Evolutionary conservation across 2,797 vertebrate species (phyloP).

Genomic region (Propithecus perrieri): DNA sequence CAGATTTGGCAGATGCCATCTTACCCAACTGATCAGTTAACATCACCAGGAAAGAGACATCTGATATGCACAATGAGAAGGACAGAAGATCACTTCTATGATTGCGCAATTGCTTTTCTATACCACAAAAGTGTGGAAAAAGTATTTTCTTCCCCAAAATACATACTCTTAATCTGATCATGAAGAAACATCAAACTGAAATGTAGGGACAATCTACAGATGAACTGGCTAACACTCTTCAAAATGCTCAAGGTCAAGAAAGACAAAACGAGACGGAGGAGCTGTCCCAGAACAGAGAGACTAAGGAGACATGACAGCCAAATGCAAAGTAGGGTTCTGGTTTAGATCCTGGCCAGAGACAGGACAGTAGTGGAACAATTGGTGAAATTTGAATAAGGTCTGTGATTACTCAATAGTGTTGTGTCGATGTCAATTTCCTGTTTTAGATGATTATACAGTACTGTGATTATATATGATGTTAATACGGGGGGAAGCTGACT

Average conservation of each 20-base stretch:
- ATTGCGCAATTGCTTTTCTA: no score
- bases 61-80: not conserved
- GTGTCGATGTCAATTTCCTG: not conserved
- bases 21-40: not conserved
- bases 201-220: not conserved
- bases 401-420: not conserved
- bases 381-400: not conserved
- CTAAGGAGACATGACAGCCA: not conserved
- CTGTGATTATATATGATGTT: not conserved
- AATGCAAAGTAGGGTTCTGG: not conserved
- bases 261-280: not conserved
- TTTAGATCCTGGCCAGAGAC: not conserved
- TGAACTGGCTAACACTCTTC: not conserved
- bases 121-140: no score
- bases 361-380: not conserved
- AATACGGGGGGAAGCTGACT: not conserved
- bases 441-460: not conserved
- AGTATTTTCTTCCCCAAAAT: not conserved
- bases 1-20: not conserved
- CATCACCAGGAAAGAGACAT: not conserved
- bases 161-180: not conserved
- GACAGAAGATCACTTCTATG: not conserved
- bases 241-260: not conserved
- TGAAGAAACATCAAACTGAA: not conserved
- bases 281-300: not conserved